phyloP scores from a whole-genome alignment of 2,888 invertebrate genomes.

The Azorinus chamasolen region DNA sequence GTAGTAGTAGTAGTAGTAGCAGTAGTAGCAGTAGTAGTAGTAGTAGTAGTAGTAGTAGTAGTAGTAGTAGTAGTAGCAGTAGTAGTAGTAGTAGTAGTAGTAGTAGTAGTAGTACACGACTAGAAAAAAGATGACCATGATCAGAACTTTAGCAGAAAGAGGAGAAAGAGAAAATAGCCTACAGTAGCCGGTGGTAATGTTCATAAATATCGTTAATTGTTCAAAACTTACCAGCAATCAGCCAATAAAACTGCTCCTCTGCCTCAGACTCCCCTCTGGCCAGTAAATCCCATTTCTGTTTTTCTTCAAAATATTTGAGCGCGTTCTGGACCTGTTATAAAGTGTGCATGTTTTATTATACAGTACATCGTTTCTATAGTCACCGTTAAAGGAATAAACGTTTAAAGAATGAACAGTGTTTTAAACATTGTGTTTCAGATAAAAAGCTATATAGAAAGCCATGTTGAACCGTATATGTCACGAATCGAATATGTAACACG shows the following conservation, averaged over 20 bases:
- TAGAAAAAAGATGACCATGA: background rate
- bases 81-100: constrained; percentile 11
- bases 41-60: constrained; percentile 6
- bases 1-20: constrained; percentile 12
- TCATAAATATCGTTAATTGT: too few species aligned
- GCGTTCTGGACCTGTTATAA: constrained; percentile 67
- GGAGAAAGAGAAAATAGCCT: too few species aligned
- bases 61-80: constrained; percentile 11
- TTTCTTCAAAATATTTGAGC: constrained; percentile 68
- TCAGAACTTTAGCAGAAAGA: background rate
- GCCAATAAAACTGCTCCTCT: constrained; percentile 73
- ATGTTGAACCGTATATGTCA: too few species aligned
- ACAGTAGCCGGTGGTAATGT: too few species aligned
- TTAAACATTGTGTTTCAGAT: too few species aligned
- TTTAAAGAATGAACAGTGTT: too few species aligned
- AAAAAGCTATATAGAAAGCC: too few species aligned
- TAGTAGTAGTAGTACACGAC: constrained; percentile 10
- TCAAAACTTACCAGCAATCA: constrained; percentile 75
- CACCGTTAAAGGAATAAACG: too few species aligned
- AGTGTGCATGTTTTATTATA: too few species aligned
- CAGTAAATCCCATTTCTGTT: constrained; percentile 68
- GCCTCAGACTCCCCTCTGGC: constrained; percentile 44
- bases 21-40: constrained; percentile 5
- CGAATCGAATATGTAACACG: too few species aligned
- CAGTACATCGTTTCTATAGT: too few species aligned